Percentiles rank a stretch among this genome's conserved stretches.
phyloP scores from a whole-genome alignment of 1,140 invertebrate species.

The Mizuhopecten yessoensis region DNA sequence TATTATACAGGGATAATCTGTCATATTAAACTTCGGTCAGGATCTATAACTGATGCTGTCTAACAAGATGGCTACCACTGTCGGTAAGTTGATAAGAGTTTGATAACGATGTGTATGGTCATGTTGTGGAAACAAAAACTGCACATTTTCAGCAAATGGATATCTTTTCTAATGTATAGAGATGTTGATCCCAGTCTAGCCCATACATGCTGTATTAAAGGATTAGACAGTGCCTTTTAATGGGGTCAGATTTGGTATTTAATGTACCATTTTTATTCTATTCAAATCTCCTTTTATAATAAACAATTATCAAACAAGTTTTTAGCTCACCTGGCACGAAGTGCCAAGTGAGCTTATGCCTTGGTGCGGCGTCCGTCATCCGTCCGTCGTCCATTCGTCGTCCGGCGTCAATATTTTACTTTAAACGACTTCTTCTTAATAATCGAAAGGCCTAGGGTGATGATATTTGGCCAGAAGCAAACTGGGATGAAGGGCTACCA shows the following conservation, averaged over 20 bases:
- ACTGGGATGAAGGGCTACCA: no score
- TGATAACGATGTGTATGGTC: not conserved
- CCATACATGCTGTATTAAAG: not conserved
- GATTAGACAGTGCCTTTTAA: not conserved
- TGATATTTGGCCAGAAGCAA: no score
- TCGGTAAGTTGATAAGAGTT: not conserved
- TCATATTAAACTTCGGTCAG: not conserved
- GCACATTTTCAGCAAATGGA: not conserved
- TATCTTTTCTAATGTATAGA: not conserved
- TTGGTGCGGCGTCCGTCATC: no score
- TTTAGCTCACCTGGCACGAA: no score
- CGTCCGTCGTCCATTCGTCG: no score
- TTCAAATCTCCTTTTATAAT: no score
- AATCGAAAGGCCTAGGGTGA: no score
- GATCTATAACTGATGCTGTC: not conserved
- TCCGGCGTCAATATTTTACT: no score
- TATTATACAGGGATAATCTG: not conserved
- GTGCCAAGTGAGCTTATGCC: no score
- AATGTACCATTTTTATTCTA: not conserved
- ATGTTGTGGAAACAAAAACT: not conserved
- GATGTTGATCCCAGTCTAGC: not conserved
- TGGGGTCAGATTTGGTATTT: not conserved
- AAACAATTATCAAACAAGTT: no score
- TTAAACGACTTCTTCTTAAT: no score
- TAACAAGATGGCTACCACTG: not conserved